Percentiles rank a stretch among this genome's conserved stretches.
These are phyloP conservation scores for Dryobota labecula DNA, from an alignment of 2,888 invertebrate genomes.

Conservation along the genomic window DNA sequence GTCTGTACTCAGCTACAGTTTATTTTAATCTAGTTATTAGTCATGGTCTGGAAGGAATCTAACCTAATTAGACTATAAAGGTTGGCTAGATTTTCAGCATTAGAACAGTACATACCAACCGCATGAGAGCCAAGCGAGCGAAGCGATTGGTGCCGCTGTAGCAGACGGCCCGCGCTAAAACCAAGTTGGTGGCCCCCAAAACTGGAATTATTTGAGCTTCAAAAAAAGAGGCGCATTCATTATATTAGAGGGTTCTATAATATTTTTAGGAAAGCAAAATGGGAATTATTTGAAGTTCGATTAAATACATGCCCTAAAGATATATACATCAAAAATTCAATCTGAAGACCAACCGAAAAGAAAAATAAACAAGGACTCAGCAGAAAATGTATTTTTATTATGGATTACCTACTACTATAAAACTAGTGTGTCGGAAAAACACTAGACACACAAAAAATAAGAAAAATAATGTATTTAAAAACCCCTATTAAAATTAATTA, in stretches of 20 bases:
- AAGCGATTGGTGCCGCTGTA: background rate
- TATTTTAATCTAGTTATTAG: background rate
- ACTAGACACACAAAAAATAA: constrained; percentile 13
- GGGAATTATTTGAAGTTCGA: background rate
- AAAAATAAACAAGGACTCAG: background rate
- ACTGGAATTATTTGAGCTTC: too few relatives aligned
- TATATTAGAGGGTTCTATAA: too few relatives aligned
- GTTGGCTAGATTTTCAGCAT: background rate
- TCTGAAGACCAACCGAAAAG: background rate
- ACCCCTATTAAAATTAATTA: constrained; percentile 63
- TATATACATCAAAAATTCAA: background rate
- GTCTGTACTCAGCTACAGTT: background rate
- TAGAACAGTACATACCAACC: background rate
- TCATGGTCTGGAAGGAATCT: background rate
- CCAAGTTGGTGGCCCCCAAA: background rate
- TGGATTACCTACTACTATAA: background rate
- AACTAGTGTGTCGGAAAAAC: background rate
- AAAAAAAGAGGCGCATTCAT: too few relatives aligned
- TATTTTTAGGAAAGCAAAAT: background rate
- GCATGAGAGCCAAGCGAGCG: background rate
- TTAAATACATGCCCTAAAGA: background rate
- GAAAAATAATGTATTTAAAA: constrained; percentile 34
- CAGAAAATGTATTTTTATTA: background rate
- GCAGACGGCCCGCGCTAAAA: background rate
- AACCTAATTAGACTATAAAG: background rate